Percentiles rank a stretch among this genome's conserved stretches.
phyloP scores from a whole-genome alignment of 2,797 vertebrate species.

The Erpetoichthys calabaricus region DNA sequence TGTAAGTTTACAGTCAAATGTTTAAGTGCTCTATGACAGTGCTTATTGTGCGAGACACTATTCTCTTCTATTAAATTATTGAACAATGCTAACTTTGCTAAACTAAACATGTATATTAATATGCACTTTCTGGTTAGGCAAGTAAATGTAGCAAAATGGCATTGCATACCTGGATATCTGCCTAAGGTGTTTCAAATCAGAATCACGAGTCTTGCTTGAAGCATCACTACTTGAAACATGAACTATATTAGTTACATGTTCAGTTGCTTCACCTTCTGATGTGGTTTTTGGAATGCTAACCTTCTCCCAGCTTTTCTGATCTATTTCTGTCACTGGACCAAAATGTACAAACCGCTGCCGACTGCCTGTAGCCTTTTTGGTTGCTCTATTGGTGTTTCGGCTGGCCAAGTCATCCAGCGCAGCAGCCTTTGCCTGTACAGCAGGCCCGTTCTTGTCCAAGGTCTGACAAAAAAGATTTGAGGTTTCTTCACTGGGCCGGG shows the following conservation, averaged over 20 bases:
- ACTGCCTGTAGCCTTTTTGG: slow-evolving; percentile 41
- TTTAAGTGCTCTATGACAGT: no score
- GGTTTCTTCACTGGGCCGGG: slow-evolving; percentile 53
- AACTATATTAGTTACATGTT: slow-evolving; percentile 44
- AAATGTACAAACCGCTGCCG: slow-evolving; percentile 77
- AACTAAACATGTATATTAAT: no score
- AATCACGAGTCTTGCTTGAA: slow-evolving; percentile 49
- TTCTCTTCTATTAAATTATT: no score
- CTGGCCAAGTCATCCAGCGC: slow-evolving; percentile 43
- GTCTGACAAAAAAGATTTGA: slow-evolving; percentile 45
- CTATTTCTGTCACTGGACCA: slow-evolving; percentile 85
- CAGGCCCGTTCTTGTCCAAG: slow-evolving; percentile 49
- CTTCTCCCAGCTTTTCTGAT: slow-evolving; percentile 60
- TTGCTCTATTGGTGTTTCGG: slow-evolving; percentile 47
- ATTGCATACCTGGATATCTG: slow-evolving; percentile 47
- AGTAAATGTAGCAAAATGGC: slow-evolving; percentile 12
- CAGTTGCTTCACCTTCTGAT: slow-evolving; percentile 28
- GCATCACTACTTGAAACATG: slow-evolving; percentile 48
- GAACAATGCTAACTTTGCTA: no score
- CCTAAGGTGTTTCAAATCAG: slow-evolving; percentile 49
- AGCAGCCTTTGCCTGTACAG: slow-evolving; percentile 48
- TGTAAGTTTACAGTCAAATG: no score
- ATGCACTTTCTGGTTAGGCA: no score
- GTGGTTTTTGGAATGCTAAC: slow-evolving; percentile 47
- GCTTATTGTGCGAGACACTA: no score